Evolutionary conservation across 1,140 invertebrate genomes (phyloP).

Genomic region (Drosophila nigromelanica): DNA sequence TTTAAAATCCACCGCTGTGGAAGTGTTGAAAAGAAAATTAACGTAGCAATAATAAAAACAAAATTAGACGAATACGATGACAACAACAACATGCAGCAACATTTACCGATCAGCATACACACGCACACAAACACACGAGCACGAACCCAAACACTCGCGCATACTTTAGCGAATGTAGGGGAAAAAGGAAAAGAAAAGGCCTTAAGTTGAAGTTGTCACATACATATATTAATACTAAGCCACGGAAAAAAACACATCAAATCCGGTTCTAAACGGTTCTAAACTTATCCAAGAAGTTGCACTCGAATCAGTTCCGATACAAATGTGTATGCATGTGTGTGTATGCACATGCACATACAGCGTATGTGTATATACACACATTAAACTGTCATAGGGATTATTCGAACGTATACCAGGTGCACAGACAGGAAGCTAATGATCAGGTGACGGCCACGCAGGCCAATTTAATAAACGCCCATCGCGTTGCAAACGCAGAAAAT

Average conservation of each 20-base stretch:
- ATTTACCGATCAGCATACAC: slow-evolving; percentile 38
- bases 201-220: slow-evolving; percentile 49
- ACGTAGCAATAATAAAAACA: slow-evolving; percentile 58
- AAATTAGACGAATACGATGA: slow-evolving; percentile 45
- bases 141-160: slow-evolving; percentile 5
- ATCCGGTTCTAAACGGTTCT: slow-evolving; percentile 75
- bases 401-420: not conserved
- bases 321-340: not conserved
- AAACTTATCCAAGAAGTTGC: slow-evolving; percentile 59
- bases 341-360: slow-evolving; percentile 5
- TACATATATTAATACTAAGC: slow-evolving; percentile 39
- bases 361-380: not conserved
- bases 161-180: slow-evolving; percentile 11
- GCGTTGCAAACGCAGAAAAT: slow-evolving; percentile 48
- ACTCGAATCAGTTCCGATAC: slow-evolving; percentile 39
- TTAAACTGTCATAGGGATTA: slow-evolving; percentile 12
- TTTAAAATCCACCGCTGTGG: slow-evolving; percentile 61
- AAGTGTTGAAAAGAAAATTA: slow-evolving; percentile 70
- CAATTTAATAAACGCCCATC: slow-evolving; percentile 11
- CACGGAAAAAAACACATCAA: slow-evolving; percentile 38
- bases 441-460: not conserved
- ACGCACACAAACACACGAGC: slow-evolving; percentile 17
- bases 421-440: not conserved
- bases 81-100: slow-evolving; percentile 57
- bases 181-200: slow-evolving; percentile 42